A percentile compares a stretch with the other conserved stretches of the same genome.
These are phyloP conservation scores for Bombyx mori DNA, from an alignment of 1,140 invertebrate species.

Conservation along the genomic window DNA sequence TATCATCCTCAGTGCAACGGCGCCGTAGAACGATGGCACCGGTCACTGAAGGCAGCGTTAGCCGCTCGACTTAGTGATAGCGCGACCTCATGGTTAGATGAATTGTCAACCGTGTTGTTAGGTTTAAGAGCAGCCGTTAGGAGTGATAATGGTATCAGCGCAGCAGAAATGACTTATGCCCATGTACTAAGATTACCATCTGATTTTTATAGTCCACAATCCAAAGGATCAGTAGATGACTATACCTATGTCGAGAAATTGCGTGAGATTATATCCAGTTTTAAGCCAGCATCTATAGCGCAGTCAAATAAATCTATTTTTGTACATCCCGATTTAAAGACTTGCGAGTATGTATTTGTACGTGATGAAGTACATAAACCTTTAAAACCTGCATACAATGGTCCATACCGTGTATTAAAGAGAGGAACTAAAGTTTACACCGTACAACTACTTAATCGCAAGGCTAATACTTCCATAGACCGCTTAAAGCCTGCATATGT, in stretches of 20 bases:
- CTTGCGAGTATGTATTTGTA: slow-evolving; percentile 33
- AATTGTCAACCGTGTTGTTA: slow-evolving; percentile 37
- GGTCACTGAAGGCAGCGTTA: slow-evolving; percentile 40
- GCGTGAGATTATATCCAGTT: slow-evolving; percentile 1
- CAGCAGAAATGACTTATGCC: slow-evolving; percentile 24
- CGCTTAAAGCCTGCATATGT: slow-evolving; percentile 3
- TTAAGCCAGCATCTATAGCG: slow-evolving; percentile 2
- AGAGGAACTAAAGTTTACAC: slow-evolving; percentile 20
- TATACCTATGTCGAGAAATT: slow-evolving; percentile 5
- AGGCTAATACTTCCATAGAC: slow-evolving; percentile 3
- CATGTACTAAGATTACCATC: slow-evolving; percentile 13
- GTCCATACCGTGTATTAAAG: slow-evolving; percentile 36
- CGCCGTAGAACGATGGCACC: slow-evolving; percentile 37
- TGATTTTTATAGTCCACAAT: slow-evolving; percentile 7
- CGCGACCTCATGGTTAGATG: slow-evolving; percentile 20
- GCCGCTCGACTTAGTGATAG: slow-evolving; percentile 7
- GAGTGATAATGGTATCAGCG: slow-evolving; percentile 14
- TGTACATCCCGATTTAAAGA: slow-evolving; percentile 22
- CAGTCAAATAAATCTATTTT: slow-evolving; percentile 5
- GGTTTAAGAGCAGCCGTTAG: slow-evolving; percentile 23
- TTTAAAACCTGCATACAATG: slow-evolving; percentile 43
- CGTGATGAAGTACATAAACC: slow-evolving; percentile 30
- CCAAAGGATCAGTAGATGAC: neutral
- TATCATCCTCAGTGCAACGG: slow-evolving; percentile 45
- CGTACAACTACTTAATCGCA: neutral